Evolutionary conservation across 1,140 invertebrate genomes (phyloP).

Genomic region (Neodiprion virginianus): DNA sequence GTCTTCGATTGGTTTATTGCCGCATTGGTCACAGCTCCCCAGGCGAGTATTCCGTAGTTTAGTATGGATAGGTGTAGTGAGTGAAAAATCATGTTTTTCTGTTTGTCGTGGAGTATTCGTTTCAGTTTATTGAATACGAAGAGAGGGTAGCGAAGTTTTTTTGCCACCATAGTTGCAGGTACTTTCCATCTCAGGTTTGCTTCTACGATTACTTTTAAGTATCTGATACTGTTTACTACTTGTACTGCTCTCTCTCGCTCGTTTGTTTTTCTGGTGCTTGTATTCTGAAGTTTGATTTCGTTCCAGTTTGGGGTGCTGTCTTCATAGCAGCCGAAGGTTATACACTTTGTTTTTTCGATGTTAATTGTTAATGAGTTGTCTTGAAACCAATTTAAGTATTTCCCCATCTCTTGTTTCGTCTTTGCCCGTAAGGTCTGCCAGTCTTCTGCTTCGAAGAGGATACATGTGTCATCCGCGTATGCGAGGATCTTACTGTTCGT

Average conservation of each 20-base stretch:
- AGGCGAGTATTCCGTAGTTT: background rate
- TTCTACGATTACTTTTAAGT: slow-evolving; percentile 18
- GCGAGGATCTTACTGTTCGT: background rate
- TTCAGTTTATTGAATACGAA: slow-evolving; percentile 15
- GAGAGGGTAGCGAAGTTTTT: slow-evolving; percentile 13
- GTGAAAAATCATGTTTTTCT: background rate
- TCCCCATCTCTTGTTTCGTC: slow-evolving; percentile 3
- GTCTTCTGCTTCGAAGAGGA: background rate
- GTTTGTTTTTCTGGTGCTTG: background rate
- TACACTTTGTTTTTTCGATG: slow-evolving; percentile 13
- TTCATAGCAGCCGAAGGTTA: slow-evolving; percentile 11
- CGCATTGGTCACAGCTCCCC: background rate
- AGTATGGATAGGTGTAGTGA: background rate
- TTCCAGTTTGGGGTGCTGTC: slow-evolving; percentile 3
- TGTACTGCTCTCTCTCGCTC: background rate
- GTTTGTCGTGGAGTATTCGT: background rate
- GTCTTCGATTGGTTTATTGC: background rate
- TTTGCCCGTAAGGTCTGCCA: background rate
- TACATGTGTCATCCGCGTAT: slow-evolving; percentile 23
- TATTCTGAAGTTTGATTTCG: background rate
- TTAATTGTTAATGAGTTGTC: slow-evolving; percentile 20
- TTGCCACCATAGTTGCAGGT: background rate
- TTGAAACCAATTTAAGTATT: slow-evolving; percentile 18
- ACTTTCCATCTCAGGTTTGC: slow-evolving; percentile 10
- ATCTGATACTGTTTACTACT: slow-evolving; percentile 9